Percentiles rank a stretch among this genome's conserved stretches.
These are phyloP conservation scores for Pelobates cultripes DNA, from an alignment of 2,797 vertebrate species.

Conservation along the genomic window DNA sequence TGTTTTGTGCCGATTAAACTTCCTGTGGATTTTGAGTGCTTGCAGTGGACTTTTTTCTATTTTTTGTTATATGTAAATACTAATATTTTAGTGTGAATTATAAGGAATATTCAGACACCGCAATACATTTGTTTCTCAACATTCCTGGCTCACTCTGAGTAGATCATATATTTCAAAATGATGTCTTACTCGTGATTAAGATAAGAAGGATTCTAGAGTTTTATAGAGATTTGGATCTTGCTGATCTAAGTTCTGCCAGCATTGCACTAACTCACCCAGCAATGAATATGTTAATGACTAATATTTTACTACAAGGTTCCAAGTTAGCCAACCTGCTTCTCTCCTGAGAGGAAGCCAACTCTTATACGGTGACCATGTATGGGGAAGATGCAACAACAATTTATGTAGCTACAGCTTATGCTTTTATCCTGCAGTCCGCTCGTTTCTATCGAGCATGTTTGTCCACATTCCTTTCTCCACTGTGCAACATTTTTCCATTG, in stretches of 20 bases:
- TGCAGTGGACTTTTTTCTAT: no score
- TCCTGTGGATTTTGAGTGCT: no score
- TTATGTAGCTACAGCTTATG: constrained; percentile 47
- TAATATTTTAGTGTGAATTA: no score
- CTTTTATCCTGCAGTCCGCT: constrained; percentile 42
- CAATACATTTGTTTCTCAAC: no score
- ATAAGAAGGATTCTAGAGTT: no score
- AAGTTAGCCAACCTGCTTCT: constrained; percentile 42
- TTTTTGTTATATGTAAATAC: no score
- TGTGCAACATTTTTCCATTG: constrained; percentile 41
- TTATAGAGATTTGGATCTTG: not conserved
- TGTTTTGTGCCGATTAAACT: no score
- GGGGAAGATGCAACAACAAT: constrained; percentile 47
- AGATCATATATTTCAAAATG: no score
- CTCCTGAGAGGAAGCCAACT: constrained; percentile 35
- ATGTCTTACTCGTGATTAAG: no score
- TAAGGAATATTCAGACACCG: no score
- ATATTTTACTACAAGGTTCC: constrained; percentile 14
- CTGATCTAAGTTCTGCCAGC: not conserved
- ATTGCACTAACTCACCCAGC: not conserved
- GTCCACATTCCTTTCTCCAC: constrained; percentile 37
- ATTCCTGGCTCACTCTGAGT: no score
- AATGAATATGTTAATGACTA: constrained; percentile 27
- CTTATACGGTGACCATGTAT: constrained; percentile 48
- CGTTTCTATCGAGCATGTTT: constrained; percentile 19